phyloP scores from a whole-genome alignment of 2,113 vertebrate genomes.

The Dicaeum eximium region DNA sequence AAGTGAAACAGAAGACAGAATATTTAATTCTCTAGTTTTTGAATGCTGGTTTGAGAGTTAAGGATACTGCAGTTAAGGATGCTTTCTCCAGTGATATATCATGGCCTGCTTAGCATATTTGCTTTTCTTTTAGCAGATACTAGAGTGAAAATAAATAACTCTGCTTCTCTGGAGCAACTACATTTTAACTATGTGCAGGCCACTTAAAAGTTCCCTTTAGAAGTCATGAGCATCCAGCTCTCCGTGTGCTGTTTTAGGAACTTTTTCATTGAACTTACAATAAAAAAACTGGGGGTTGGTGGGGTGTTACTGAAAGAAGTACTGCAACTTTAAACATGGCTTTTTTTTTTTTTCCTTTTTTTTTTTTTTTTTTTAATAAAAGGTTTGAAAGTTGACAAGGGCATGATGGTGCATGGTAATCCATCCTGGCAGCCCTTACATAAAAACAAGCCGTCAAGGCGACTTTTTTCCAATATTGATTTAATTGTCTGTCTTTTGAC shows the following conservation, averaged over 20 bases:
- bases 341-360: conserved; percentile 60
- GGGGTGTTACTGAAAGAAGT: conserved; percentile 44
- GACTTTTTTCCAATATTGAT: conserved; percentile 97
- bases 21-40: conserved; percentile 79
- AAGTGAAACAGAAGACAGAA: conserved; percentile 78
- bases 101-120: conserved; percentile 18
- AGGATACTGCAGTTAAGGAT: neutral
- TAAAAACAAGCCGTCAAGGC: conserved; percentile 94
- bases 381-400: conserved; percentile 83
- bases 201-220: conserved; percentile 51
- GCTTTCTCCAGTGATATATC: conserved; percentile 6
- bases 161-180: neutral
- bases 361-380: conserved; percentile 73
- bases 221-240: neutral
- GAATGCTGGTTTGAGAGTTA: conserved; percentile 70
- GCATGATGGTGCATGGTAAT: conserved; percentile 86
- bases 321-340: conserved; percentile 74
- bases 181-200: conserved; percentile 22
- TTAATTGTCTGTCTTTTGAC: conserved; percentile 98
- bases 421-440: conserved; percentile 86
- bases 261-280: conserved; percentile 37
- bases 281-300: neutral
- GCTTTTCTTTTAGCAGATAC: conserved; percentile 12
- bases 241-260: conserved; percentile 30
- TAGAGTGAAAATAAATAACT: conserved; percentile 35